Evolutionary conservation across 2,888 invertebrate species (phyloP), one percentile per base, ranked within the genome.

Genomic region (Cyclophora albipunctata): DNA sequence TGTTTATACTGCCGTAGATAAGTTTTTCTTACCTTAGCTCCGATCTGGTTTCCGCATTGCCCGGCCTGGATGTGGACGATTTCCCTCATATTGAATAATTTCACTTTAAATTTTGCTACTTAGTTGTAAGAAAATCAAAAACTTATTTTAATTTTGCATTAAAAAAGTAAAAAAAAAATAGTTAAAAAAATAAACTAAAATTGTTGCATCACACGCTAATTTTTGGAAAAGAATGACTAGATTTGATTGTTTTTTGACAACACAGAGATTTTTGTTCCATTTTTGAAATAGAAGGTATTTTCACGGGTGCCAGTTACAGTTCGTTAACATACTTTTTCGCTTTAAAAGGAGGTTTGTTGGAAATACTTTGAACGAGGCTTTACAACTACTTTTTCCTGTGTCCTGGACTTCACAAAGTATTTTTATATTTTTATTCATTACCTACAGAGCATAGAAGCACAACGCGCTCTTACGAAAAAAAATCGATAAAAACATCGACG

Each of bases 1-100:
- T 20, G 20, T 20, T 20, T 20, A 20, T 20, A 20, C 2, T 20
- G 20, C 1, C 20, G 20, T 20, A 20, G 20, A 20, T 20, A 20
- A 20, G 20, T 20, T 20, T 20, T 3, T 34, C 43, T 43, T 34
- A 94, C 94, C 91, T 94, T 94, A 52, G 93, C 92, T 65, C 94
- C 94, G 68, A 95, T 94, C 84, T 94, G 94, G 91, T 85, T 85
- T 33, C 84, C 84, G 66, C 84, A 85, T 71, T 81, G 80, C 57
- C 84, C 85, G 58, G 80, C 93, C 81, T 95, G 94, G 67, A 94
- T 89, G 81, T 94, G 94, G 63, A 94, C 93, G 77, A 94, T 94
- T 91, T 94, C 94, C 89, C 94, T 91, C 94, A 94, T 94, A 63
- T 66, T 78, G 60, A 49, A 45, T 64, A 81, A 20, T 20, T 20